Evolutionary conservation across 2,113 vertebrate species (phyloP).

Genomic region (Brienomyrus longianalis): DNA sequence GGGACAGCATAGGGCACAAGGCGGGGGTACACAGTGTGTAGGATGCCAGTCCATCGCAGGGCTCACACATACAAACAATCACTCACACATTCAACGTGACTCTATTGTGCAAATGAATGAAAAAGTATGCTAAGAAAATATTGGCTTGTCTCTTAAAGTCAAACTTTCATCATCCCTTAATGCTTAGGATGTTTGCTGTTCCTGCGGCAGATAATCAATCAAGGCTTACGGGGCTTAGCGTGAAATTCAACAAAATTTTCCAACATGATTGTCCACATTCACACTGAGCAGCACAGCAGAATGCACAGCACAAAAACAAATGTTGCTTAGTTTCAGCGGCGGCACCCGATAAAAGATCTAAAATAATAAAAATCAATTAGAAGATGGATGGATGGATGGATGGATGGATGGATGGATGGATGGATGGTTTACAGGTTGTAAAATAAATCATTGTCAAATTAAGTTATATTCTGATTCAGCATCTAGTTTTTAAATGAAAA

Average conservation of each 20-base stretch:
- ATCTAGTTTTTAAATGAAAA: not conserved
- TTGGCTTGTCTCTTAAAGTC: conserved; percentile 16
- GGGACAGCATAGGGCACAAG: not conserved
- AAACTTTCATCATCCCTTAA: not conserved
- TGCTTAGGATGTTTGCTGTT: not conserved
- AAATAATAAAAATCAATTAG: not conserved
- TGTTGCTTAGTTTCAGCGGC: not conserved
- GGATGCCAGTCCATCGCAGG: not conserved
- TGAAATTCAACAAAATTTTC: not conserved
- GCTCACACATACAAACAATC: not conserved
- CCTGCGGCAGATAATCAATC: conserved; percentile 15
- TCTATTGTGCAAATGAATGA: not conserved
- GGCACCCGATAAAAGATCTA: not conserved
- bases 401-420: not conserved
- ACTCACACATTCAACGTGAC: not conserved
- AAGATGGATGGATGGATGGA: not conserved
- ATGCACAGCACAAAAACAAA: not conserved
- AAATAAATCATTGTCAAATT: not conserved
- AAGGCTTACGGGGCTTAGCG: not conserved
- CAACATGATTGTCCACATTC: not conserved
- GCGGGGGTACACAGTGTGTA: not conserved
- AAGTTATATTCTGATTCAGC: not conserved
- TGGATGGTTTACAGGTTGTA: not conserved
- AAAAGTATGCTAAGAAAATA: conserved; percentile 22
- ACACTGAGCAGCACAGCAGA: not conserved